Conservation (phyloP, 2,797 vertebrate species). For the Tolypeutes matacus region DNA sequence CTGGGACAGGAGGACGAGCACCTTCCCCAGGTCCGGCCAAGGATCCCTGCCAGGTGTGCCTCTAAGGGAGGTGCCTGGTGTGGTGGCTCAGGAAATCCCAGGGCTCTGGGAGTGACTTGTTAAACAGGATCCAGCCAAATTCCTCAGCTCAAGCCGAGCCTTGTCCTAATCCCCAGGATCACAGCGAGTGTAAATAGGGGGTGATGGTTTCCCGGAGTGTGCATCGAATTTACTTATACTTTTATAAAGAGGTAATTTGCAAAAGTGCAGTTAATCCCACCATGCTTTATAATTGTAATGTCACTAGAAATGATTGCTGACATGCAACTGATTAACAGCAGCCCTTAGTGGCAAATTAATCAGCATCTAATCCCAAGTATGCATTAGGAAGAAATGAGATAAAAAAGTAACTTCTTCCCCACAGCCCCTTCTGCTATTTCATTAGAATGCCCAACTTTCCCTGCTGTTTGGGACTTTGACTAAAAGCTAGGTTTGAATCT, state of each 20-base stretch:
- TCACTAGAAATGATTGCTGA: conserved; percentile 85
- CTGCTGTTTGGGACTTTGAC: conserved; percentile 74
- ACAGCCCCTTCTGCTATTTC: conserved; percentile 63
- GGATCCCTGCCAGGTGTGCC: background rate
- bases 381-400: conserved; percentile 83
- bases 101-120: conserved; percentile 50
- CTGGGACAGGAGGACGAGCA: background rate
- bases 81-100: conserved; percentile 1
- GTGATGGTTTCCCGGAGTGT: conserved; percentile 78
- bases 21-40: background rate
- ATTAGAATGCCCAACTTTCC: conserved; percentile 75
- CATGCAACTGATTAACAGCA: conserved; percentile 87
- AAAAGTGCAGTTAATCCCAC: conserved; percentile 86
- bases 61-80: background rate
- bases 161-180: conserved; percentile 82
- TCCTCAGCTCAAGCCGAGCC: conserved; percentile 51
- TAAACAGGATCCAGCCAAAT: background rate
- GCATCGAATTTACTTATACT: conserved; percentile 87
- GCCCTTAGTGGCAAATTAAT: conserved; percentile 88
- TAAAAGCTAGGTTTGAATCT: conserved; percentile 81
- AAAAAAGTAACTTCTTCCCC: conserved; percentile 67
- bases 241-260: conserved; percentile 88
- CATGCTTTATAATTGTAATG: conserved; percentile 88
- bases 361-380: conserved; percentile 87
- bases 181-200: conserved; percentile 74